Evolutionary conservation across 2,888 invertebrate genomes (phyloP), one percentile per base, ranked within the genome.

Genomic region (Colletes collaris): DNA sequence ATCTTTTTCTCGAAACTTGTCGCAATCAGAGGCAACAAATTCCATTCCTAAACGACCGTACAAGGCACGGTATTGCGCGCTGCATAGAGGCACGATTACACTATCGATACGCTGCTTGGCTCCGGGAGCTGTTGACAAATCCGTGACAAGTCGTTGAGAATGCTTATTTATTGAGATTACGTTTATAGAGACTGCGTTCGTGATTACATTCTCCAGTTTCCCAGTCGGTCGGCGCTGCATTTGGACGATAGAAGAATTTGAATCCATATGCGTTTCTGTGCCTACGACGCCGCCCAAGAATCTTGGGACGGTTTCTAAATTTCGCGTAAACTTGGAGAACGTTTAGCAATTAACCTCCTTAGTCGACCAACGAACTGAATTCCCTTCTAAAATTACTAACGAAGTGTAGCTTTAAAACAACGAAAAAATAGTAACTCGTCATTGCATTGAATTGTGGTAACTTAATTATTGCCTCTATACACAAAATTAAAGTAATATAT

Each of bases 11-110:
- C 58, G 69, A 79, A 74, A 75, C 79, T 73, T 76, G 72, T 74
- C 65, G 82, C 85, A 79, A 84, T 84, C 79, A 68, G 62, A 79
- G 76, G 60, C 65, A 85, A 79, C 85, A 72, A 76, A 85, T 84
- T 84, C 79, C 81, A 68, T 72, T 71, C 66, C 65, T 65, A 76
- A 81, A 81, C 68, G 53, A 58, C 71, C 65, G 63, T 75, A 62
- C 46, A 69, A 69, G 66, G 65, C 10, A 11, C 10, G 19, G 27
- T 52, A 13, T 70, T 62, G 80, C 80, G 59, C 55, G 13, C 40
- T 69, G 52, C 58, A 16, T 19, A 52, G 19, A 52, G 53, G 19
- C 55, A n/a, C 76, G 65, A 62, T 69, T 81, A 66, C 81, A 46
- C 68, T 60, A 35, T 52, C 37, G 52, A 46, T 52, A 53, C 59